Conservation (phyloP, 2,888 invertebrate genomes). For the Eudemis profundana region DNA sequence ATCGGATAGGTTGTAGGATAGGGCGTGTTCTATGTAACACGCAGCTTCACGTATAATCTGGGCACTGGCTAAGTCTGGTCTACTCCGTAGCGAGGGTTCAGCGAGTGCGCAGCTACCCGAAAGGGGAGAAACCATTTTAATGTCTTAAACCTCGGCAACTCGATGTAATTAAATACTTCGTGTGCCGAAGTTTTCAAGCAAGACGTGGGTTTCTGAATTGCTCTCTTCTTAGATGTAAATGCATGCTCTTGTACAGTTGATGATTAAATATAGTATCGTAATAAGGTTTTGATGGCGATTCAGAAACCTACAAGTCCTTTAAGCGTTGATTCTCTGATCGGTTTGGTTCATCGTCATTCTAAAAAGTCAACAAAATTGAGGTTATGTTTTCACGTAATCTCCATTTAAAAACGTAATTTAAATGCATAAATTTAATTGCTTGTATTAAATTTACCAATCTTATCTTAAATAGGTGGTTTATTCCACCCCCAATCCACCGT, state of each 20-base stretch:
- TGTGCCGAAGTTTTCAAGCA: conserved; percentile 24
- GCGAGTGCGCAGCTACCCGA: conserved; percentile 54
- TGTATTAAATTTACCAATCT: too few species aligned
- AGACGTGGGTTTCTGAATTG: conserved; percentile 61
- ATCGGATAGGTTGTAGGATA: conserved; percentile 44
- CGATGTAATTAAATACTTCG: conserved; percentile 50
- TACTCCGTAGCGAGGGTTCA: conserved; percentile 44
- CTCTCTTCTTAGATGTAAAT: conserved; percentile 46
- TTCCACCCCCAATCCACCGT: too few species aligned
- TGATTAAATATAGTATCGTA: conserved; percentile 50
- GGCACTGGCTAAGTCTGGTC: conserved; percentile 41
- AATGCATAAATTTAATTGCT: too few species aligned
- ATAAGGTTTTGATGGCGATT: conserved; percentile 53
- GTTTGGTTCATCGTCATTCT: conserved; percentile 14
- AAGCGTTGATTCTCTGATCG: conserved; percentile 36
- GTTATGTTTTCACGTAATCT: too few species aligned
- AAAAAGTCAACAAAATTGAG: background rate
- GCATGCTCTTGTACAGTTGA: conserved; percentile 50
- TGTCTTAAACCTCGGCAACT: conserved; percentile 53
- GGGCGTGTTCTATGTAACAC: conserved; percentile 58
- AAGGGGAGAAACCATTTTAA: conserved; percentile 48
- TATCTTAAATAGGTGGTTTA: too few species aligned
- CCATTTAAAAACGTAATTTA: too few species aligned
- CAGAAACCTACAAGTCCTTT: conserved; percentile 54
- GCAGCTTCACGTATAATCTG: conserved; percentile 55